Evolutionary conservation across 2,113 vertebrate genomes (phyloP).

Genomic region (Polypterus bichir): DNA sequence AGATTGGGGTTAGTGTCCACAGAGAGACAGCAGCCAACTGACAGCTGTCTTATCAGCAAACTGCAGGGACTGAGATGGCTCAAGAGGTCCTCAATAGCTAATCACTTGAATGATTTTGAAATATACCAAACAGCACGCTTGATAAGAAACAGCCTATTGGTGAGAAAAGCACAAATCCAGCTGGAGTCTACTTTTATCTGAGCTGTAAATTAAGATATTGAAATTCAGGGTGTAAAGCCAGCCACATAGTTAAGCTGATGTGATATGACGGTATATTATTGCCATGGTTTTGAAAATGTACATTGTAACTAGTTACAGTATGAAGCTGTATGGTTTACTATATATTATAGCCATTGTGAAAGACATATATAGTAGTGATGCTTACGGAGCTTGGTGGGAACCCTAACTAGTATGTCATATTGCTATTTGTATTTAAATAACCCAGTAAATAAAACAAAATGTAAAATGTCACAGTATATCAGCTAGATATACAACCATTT

Average conservation of each 20-base stretch:
- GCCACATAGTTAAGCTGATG: conserved; percentile 6
- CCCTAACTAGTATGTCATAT: no score
- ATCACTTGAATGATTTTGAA: conserved; percentile 60
- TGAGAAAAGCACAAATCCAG: conserved; percentile 38
- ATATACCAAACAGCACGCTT: conserved; percentile 54
- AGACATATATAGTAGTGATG: no score
- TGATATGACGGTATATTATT: no score
- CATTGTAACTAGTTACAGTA: no score
- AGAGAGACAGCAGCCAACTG: conserved; percentile 46
- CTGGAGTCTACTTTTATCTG: conserved; percentile 43
- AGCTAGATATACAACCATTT: no score
- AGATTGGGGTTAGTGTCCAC: conserved; percentile 33
- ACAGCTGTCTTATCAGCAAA: conserved; percentile 63
- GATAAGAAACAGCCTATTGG: conserved; percentile 41
- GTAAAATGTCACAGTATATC: no score
- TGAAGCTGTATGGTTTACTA: no score
- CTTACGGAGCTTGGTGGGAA: no score
- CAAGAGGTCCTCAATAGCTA: conserved; percentile 59
- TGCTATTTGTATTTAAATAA: no score
- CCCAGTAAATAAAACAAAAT: no score
- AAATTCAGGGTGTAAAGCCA: conserved; percentile 49
- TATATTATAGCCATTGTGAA: no score
- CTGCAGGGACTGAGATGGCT: conserved; percentile 59
- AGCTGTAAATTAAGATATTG: conserved; percentile 55
- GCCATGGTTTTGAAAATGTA: no score